Evolutionary conservation across 2,888 invertebrate species (phyloP), one percentile per base, ranked within the genome.

Genomic region (Ormia ochracea): DNA sequence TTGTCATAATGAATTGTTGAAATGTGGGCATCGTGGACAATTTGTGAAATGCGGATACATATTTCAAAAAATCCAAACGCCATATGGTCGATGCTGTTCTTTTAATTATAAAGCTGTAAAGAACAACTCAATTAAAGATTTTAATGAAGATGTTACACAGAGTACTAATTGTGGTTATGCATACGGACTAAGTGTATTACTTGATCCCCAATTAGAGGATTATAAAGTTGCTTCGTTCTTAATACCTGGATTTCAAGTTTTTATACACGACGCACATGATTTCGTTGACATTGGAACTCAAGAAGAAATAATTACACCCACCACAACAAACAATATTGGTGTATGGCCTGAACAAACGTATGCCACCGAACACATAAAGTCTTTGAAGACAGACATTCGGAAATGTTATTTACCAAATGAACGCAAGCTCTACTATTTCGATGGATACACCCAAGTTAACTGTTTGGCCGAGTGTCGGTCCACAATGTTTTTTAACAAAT

Each of bases 141-240:
- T 59, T 69, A 74, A 14, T 21, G 82, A 82, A 0, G 1, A 38
- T 77, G 79, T 81, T 14, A 69, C 41, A 75, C 90, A 91, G 6
- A 91, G 92, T 0, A 91, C 92, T 0, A 92, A 92, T 0, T 93
- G 93, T 82, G 94, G 93, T 0, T 91, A 91, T 83, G 91, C 92
- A 83, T 93, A 92, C 0, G 94, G 93, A 0, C 87, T 94, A 0
- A 91, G 92, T 0, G 89, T 93, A 0, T 84, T 93, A 1, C 68
- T 94, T 1, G 89, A 92, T 78, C 90, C 91, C 0, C 84, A 91
- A 1, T 86, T 90, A 0, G 86, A 90, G 0, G 93, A 94, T 84
- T 94, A 94, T 85, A 91, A 91, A 83, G 92, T 92, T 14, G 88
- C 92, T 0, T 83, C 88, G 1, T 84, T 91, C 0, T 91, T 92